Percentiles rank a stretch among this genome's conserved stretches.
phyloP scores from a whole-genome alignment of 2,888 invertebrate species.

The Troides oblongomaculatus region DNA sequence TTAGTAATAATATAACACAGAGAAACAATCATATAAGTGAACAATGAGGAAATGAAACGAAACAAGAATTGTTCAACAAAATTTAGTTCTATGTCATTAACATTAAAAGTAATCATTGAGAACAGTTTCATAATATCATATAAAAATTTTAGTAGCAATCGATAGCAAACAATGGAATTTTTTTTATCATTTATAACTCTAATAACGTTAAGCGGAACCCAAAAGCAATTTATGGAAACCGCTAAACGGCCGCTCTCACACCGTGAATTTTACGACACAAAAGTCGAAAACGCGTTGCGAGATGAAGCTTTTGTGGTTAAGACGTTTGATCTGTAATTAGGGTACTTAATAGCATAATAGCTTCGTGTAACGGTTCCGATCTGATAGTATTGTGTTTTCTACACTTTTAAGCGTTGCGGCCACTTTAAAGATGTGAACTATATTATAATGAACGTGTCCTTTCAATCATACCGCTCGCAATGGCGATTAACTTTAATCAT shows the following conservation, averaged over 20 bases:
- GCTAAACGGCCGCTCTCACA: conserved; percentile 56
- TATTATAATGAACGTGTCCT: conserved; percentile 47
- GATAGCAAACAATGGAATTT: conserved; percentile 35
- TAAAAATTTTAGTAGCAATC: neutral
- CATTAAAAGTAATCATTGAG: neutral
- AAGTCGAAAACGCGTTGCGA: conserved; percentile 61
- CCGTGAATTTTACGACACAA: conserved; percentile 65
- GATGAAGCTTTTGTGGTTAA: conserved; percentile 72
- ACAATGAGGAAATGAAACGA: neutral
- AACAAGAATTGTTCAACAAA: neutral
- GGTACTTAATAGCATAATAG: conserved; percentile 70
- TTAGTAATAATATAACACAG: too few relatives aligned
- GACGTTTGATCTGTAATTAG: conserved; percentile 75
- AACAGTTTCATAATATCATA: neutral
- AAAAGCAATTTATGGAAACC: conserved; percentile 61
- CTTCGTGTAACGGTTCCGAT: conserved; percentile 66
- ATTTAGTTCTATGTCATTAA: neutral
- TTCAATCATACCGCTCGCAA: conserved; percentile 46
- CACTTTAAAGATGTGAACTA: conserved; percentile 54
- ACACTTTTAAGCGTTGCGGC: conserved; percentile 47
- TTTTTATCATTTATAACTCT: conserved; percentile 29
- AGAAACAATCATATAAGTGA: neutral
- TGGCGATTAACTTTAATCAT: conserved; percentile 30
- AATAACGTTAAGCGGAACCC: conserved; percentile 46
- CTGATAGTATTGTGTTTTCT: conserved; percentile 65